Conservation (phyloP, 2,797 vertebrate species). For the Oceanodroma leucorhoa region DNA sequence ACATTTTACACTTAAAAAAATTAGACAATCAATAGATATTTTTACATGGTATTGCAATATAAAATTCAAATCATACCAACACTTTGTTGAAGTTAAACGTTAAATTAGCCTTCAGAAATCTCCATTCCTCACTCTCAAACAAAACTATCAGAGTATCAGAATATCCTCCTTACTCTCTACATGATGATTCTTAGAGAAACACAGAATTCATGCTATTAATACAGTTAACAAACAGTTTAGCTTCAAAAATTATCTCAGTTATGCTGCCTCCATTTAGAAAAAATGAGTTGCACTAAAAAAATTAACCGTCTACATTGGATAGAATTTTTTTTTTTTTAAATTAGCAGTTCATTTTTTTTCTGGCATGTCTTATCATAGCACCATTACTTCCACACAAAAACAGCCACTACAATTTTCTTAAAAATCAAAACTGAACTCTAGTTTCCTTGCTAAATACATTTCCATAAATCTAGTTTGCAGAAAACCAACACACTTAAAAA, state of each 20-base stretch:
- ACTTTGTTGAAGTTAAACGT: background rate
- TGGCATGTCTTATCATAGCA: background rate
- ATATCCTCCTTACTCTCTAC: background rate
- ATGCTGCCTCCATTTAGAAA: background rate
- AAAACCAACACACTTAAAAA: background rate
- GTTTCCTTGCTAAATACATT: background rate
- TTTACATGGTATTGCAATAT: background rate
- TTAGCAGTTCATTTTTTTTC: background rate
- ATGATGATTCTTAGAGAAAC: background rate
- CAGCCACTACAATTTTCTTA: background rate
- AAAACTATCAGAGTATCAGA: background rate
- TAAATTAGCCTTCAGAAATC: background rate
- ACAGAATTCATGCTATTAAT: background rate
- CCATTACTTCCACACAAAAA: background rate
- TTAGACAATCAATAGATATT: background rate
- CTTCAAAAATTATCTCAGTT: background rate
- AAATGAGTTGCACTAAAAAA: background rate
- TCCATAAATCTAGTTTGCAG: background rate
- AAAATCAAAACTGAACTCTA: background rate
- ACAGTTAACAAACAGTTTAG: background rate
- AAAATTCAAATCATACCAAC: background rate
- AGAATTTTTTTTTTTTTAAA: background rate
- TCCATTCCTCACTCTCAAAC: background rate
- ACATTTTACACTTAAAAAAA: background rate
- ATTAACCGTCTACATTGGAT: background rate